Conservation (phyloP, 2,888 invertebrate species). For the Brassicogethes aeneus region DNA sequence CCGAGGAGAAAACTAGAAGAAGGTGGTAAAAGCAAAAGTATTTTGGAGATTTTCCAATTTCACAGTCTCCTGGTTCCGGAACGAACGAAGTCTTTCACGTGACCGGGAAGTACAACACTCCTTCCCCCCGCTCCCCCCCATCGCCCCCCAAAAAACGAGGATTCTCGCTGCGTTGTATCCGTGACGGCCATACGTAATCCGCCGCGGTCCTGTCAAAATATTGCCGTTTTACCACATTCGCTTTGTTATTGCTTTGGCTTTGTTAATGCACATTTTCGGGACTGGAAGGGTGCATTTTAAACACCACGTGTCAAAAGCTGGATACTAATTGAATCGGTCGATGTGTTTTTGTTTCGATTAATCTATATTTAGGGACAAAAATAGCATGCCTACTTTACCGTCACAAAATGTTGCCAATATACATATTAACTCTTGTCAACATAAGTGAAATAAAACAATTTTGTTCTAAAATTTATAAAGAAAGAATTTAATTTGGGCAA, state of each 20-base stretch:
- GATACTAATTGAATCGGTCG: background rate
- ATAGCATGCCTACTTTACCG: too few relatives aligned
- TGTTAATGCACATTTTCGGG: slow-evolving; percentile 11
- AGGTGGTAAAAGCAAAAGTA: slow-evolving; percentile 36
- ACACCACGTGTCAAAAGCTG: background rate
- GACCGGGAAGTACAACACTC: slow-evolving; percentile 20
- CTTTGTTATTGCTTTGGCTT: slow-evolving; percentile 27
- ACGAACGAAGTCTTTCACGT: slow-evolving; percentile 33
- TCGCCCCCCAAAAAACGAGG: slow-evolving; percentile 1
- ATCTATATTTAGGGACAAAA: too few relatives aligned
- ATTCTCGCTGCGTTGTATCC: slow-evolving; percentile 13
- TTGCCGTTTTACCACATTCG: too few relatives aligned
- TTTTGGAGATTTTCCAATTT: slow-evolving; percentile 40
- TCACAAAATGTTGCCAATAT: too few relatives aligned
- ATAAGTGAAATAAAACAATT: too few relatives aligned
- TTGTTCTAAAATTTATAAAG: too few relatives aligned
- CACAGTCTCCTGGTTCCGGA: slow-evolving; percentile 39
- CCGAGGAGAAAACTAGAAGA: slow-evolving; percentile 12
- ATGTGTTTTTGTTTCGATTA: too few relatives aligned
- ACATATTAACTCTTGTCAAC: too few relatives aligned
- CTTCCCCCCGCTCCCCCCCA: slow-evolving; percentile 4
- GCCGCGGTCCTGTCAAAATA: slow-evolving; percentile 27
- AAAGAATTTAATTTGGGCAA: too few relatives aligned
- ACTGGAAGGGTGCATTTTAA: slow-evolving; percentile 1
- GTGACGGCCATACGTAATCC: slow-evolving; percentile 32